These are phyloP conservation scores for Enteromius radiatus DNA, from an alignment of 2,797 vertebrate genomes.

Conservation along the genomic window DNA sequence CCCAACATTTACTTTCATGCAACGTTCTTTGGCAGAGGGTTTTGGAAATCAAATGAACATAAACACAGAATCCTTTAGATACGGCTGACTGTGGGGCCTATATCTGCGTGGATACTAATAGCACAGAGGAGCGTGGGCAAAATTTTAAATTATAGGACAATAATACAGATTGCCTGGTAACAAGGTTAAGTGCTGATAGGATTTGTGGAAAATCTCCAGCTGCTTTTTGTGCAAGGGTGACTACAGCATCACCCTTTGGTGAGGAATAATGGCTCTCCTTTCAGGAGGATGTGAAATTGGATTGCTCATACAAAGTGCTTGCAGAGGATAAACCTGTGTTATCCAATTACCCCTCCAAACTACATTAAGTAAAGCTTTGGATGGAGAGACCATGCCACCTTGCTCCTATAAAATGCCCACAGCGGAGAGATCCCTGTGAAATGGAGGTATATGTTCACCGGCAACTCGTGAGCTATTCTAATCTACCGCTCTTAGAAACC, in stretches of 20 bases:
- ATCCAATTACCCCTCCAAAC: constrained; percentile 86
- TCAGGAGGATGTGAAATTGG: constrained; percentile 86
- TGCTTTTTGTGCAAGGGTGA: constrained; percentile 80
- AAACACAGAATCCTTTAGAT: constrained; percentile 51
- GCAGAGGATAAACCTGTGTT: constrained; percentile 85
- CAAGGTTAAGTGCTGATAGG: constrained; percentile 84
- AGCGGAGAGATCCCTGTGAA: constrained; percentile 48
- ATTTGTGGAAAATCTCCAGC: constrained; percentile 78
- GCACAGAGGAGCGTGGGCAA: constrained; percentile 76
- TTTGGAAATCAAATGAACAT: constrained; percentile 33
- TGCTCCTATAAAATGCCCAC: constrained; percentile 64
- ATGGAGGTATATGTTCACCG: constrained; percentile 34
- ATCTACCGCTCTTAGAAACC: constrained; percentile 20
- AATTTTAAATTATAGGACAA: constrained; percentile 84
- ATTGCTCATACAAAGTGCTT: constrained; percentile 87
- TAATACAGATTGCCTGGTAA: constrained; percentile 85
- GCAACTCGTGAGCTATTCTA: constrained; percentile 39
- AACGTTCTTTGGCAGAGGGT: constrained; percentile 1
- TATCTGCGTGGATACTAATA: constrained; percentile 72
- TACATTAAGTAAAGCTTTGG: constrained; percentile 76
- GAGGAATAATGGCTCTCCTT: constrained; percentile 85
- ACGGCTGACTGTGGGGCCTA: constrained; percentile 62
- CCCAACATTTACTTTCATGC: not conserved
- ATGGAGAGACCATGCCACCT: constrained; percentile 74
- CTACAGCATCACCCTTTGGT: constrained; percentile 80